Percentiles rank a stretch among this genome's conserved stretches.
Conservation (phyloP, 2,888 invertebrate species). For the Apodemia mormo region DNA sequence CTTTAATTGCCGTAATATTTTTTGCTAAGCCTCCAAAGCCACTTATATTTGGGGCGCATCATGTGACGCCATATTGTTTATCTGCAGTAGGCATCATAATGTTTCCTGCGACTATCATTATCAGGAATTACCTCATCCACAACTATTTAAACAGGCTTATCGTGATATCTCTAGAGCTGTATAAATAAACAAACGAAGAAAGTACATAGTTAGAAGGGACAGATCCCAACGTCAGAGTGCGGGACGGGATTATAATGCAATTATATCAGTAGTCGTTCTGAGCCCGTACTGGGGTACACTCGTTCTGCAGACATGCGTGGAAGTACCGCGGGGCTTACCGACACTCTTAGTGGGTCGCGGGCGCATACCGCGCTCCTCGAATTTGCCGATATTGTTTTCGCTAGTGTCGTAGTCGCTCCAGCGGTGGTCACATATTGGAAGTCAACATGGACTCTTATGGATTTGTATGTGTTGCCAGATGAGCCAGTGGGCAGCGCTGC, state of each 20-base stretch:
- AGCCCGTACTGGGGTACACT: conserved; percentile 54
- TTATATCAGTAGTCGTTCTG: conserved; percentile 56
- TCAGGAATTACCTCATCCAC: neutral
- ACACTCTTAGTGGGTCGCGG: conserved; percentile 80
- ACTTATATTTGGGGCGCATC: neutral
- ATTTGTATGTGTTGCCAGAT: conserved; percentile 85
- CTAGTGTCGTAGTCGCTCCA: conserved; percentile 88
- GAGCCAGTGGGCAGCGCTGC: conserved; percentile 83
- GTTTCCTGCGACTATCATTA: conserved; percentile 8
- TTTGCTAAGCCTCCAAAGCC: neutral
- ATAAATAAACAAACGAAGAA: conserved; percentile 35
- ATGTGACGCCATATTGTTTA: neutral
- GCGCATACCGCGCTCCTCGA: conserved; percentile 81
- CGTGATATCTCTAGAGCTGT: conserved; percentile 17
- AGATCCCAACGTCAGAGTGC: conserved; percentile 42
- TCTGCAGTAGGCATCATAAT: neutral
- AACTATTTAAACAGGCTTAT: conserved; percentile 7
- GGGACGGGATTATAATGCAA: conserved; percentile 74
- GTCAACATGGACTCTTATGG: conserved; percentile 91
- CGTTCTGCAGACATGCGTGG: conserved; percentile 82
- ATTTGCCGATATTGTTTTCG: conserved; percentile 86
- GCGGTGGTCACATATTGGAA: conserved; percentile 93
- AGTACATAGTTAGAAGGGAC: conserved; percentile 39
- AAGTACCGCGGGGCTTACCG: conserved; percentile 85
- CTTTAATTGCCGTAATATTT: neutral